A percentile compares a stretch with the other conserved stretches of the same genome.
phyloP scores from a whole-genome alignment of 2,888 invertebrate genomes.

The Peribatodes rhomboidaria region DNA sequence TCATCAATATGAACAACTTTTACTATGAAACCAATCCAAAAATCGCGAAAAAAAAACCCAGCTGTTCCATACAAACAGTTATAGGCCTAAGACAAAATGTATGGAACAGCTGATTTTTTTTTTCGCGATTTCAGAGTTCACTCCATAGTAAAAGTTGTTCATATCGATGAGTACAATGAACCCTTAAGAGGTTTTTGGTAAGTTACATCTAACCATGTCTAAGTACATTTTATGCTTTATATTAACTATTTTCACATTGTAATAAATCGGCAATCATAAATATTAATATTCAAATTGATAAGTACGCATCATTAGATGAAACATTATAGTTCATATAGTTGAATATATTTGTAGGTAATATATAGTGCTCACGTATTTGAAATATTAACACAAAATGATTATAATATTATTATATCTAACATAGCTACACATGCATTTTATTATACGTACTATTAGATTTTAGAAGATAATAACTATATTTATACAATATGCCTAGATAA shows the following conservation, averaged over 20 bases:
- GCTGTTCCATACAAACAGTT: no score
- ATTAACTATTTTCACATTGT: slow-evolving; percentile 1
- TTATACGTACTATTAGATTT: slow-evolving; percentile 41
- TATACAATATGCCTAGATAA: slow-evolving; percentile 42
- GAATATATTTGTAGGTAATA: slow-evolving; percentile 27
- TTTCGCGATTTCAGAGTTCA: no score
- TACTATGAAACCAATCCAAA: no score
- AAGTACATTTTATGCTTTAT: neutral
- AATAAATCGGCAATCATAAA: neutral
- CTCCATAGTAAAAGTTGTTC: no score
- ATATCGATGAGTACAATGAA: no score
- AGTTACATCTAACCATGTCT: no score
- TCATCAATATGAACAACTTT: no score
- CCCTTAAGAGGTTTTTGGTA: no score
- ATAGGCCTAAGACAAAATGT: no score
- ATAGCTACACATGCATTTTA: slow-evolving; percentile 35
- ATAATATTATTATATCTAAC: slow-evolving; percentile 35
- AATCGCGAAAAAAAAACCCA: no score
- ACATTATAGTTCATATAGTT: slow-evolving; percentile 5
- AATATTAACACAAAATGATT: slow-evolving; percentile 35
- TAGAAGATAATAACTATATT: slow-evolving; percentile 25
- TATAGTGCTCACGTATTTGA: slow-evolving; percentile 39
- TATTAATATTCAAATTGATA: slow-evolving; percentile 8
- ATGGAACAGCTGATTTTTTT: no score
- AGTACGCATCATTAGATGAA: slow-evolving; percentile 22